phyloP scores from a whole-genome alignment of 2,888 invertebrate species.

The Rhamnusium bicolor region DNA sequence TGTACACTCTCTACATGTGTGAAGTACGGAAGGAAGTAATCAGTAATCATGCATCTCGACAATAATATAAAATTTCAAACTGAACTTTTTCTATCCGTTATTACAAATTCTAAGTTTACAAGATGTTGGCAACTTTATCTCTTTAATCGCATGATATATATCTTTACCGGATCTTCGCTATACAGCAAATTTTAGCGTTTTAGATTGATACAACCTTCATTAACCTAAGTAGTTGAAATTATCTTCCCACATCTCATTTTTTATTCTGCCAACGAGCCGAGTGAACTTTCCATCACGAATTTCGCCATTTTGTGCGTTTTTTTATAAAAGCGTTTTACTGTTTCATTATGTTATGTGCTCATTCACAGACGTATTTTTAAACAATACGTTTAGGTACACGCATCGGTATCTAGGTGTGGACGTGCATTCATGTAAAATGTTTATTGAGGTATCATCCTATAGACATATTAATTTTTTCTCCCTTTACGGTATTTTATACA shows the following conservation, averaged over 20 bases:
- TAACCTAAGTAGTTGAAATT: constrained; percentile 34
- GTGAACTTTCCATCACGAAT: constrained; percentile 26
- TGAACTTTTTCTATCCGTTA: background rate
- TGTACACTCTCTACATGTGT: too few relatives aligned
- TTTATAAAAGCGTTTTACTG: background rate
- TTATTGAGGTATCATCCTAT: background rate
- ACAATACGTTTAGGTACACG: background rate
- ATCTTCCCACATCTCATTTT: constrained; percentile 43
- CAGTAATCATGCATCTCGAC: background rate
- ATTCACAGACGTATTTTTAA: constrained; percentile 13
- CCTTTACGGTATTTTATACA: background rate
- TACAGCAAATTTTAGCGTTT: constrained; percentile 8
- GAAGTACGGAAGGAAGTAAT: too few relatives aligned
- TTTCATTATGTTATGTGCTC: background rate
- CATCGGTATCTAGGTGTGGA: background rate
- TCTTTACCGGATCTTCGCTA: background rate
- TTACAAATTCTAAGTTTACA: background rate
- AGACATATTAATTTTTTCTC: background rate
- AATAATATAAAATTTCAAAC: background rate
- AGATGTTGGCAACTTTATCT: background rate
- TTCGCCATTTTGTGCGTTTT: constrained; percentile 23
- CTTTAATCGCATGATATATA: constrained; percentile 1
- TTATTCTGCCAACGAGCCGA: constrained; percentile 29
- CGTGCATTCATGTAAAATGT: background rate
- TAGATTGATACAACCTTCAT: constrained; percentile 31